Evolutionary conservation across 2,113 vertebrate genomes (phyloP).

Genomic region (Aepyceros melampus): DNA sequence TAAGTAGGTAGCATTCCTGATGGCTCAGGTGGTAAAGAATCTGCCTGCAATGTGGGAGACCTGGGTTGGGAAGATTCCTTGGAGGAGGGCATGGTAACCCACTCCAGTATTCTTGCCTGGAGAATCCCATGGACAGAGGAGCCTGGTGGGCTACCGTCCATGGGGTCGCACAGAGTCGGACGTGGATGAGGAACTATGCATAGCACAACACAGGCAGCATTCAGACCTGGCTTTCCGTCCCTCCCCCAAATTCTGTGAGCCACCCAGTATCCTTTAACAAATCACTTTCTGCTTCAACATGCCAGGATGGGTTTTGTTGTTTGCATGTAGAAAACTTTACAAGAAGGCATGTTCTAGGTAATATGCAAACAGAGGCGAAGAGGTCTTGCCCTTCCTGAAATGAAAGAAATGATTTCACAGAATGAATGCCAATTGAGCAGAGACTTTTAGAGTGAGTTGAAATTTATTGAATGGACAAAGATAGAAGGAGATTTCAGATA

Average conservation of each 20-base stretch:
- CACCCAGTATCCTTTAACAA: neutral
- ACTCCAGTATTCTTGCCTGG: neutral
- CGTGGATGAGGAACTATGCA: neutral
- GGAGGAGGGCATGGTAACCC: neutral
- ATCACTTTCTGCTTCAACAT: neutral
- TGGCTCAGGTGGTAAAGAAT: neutral
- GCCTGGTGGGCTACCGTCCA: neutral
- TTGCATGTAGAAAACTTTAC: neutral
- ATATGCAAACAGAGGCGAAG: neutral
- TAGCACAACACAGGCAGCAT: neutral
- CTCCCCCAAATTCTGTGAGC: neutral
- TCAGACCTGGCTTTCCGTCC: neutral
- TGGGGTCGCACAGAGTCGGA: rapidly evolving
- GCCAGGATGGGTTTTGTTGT: neutral
- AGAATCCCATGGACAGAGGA: neutral
- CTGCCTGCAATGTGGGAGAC: neutral
- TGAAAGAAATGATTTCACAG: neutral
- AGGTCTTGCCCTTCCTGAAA: neutral
- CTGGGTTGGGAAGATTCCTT: neutral
- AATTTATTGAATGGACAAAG: neutral
- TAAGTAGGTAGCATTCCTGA: neutral
- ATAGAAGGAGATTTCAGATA: neutral
- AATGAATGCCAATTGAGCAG: neutral
- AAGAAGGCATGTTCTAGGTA: neutral
- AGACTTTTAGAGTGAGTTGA: neutral